phyloP scores from a whole-genome alignment of 2,113 vertebrate genomes.

The Pachycephala philippinensis region DNA sequence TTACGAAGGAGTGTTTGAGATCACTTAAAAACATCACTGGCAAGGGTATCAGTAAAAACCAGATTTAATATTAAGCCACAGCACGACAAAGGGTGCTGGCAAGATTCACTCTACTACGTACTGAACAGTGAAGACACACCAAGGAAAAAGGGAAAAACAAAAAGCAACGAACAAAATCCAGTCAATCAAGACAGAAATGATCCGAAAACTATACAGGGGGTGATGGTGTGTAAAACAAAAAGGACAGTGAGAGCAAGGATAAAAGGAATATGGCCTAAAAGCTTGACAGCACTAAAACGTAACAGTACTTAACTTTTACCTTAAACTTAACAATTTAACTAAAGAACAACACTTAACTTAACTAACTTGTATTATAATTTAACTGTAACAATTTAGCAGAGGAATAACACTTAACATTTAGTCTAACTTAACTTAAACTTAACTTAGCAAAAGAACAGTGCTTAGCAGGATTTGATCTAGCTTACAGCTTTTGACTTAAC shows the following conservation, averaged over 20 bases:
- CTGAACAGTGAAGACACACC: neutral
- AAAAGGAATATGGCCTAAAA: neutral
- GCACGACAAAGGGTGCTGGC: neutral
- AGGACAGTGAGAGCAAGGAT: neutral
- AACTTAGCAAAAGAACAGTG: neutral
- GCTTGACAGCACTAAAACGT: neutral
- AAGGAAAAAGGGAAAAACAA: neutral
- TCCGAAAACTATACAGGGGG: neutral
- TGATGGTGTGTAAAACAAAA: neutral
- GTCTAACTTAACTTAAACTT: neutral
- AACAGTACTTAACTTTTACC: neutral
- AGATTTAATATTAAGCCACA: neutral
- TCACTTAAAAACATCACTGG: neutral
- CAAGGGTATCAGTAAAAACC: neutral
- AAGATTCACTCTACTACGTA: neutral
- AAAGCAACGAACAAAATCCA: neutral
- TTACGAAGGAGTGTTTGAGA: neutral
- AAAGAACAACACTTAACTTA: neutral
- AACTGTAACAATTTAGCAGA: neutral
- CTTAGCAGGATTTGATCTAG: neutral
- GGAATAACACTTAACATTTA: neutral
- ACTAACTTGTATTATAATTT: neutral
- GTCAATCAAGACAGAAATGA: neutral
- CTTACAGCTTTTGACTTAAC: neutral
- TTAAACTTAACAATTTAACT: neutral